Evolutionary conservation across 2,797 vertebrate genomes (phyloP).

Genomic region (Tragopan temminckii): DNA sequence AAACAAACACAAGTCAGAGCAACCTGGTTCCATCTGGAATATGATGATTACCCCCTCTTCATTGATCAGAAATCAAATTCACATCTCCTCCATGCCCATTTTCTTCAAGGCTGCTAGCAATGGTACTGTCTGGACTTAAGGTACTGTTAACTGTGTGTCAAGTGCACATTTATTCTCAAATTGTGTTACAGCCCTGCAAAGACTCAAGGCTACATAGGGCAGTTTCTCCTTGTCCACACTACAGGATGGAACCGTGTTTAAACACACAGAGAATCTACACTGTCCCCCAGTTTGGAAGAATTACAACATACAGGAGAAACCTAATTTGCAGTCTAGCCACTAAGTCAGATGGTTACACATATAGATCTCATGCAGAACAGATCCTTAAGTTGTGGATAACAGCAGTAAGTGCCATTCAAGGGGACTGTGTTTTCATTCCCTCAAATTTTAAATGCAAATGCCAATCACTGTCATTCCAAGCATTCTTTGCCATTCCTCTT

Average conservation of each 20-base stretch:
- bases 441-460: constrained; percentile 34
- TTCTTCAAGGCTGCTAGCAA: background rate
- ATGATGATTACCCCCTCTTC: background rate
- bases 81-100: background rate
- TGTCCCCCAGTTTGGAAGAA: background rate
- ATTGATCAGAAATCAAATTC: background rate
- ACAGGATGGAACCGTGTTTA: background rate
- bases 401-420: constrained; percentile 11
- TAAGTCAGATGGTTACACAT: background rate
- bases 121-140: background rate
- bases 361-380: background rate
- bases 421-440: constrained; percentile 8
- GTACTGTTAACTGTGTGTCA: background rate
- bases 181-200: background rate
- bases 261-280: background rate
- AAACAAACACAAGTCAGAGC: background rate
- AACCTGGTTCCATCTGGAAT: background rate
- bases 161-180: background rate
- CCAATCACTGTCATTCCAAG: constrained; percentile 46
- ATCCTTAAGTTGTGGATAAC: background rate
- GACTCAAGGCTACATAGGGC: background rate
- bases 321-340: constrained; percentile 6
- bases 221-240: background rate
- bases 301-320: background rate
- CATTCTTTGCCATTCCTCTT: background rate